Evolutionary conservation across 2,888 invertebrate species (phyloP), one percentile per base, ranked within the genome.

Genomic region (Cephus pygmeus): DNA sequence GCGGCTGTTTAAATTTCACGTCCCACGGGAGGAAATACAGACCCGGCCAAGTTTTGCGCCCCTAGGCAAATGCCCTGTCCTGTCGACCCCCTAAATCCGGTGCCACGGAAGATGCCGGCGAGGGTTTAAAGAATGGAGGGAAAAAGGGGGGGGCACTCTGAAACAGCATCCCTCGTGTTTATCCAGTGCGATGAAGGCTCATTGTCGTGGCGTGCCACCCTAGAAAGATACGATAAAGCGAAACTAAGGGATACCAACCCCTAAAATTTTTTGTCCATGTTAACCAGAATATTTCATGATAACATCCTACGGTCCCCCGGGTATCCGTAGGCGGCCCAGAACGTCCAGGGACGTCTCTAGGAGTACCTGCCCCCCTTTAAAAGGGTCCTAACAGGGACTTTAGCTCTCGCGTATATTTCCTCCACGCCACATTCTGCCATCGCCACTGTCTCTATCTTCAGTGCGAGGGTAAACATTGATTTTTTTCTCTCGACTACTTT

Each of bases 401-500:
- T 23, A 71, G 12, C 12, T 12, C 15, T 34, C 31, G 71, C 71
- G 12, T 34, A 71, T 31, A 71, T 31, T 31, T 71, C 12, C 33
- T 30, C 33, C 23, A 71, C 12, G 31, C n/a, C 30, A 23, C 71
- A 34, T 6, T 71, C 31, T 71, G 33, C 31, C 33, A 34, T 71
- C 71, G 31, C 15, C 12, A 12, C 71, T 34, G 31, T 33, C 71
- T 34, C 71, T 34, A 34, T 71, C 71, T 31, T 15, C 31, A 68
- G 31, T 12, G 36, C 69, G 15, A 75, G 75, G 74, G 69, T 69
- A 56, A 75, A 75, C 77, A 77, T 77, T 77, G 69, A 77, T 77
- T 75, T 75, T 56, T 77, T 77, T 68, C 69, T 75, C 77, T 73
- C 34, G 75, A 35, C 35, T 77, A 77, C 56, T 75, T 69, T 77